Evolutionary conservation across 2,888 invertebrate species (phyloP).

Genomic region (Scrobipalpa costella): DNA sequence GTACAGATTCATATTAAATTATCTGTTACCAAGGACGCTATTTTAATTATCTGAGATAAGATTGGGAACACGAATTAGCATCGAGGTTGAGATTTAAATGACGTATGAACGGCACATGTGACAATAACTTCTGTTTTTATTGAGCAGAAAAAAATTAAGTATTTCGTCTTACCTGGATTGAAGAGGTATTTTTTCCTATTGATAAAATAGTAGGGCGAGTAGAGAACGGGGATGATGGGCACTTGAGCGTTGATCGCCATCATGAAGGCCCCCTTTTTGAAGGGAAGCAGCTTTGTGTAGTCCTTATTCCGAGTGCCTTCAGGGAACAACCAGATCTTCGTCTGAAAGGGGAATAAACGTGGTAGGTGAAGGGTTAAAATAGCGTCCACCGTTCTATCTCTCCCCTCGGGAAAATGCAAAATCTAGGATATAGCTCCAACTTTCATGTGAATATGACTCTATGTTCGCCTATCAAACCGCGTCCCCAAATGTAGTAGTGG

Average conservation of each 20-base stretch:
- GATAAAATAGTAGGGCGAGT: slow-evolving; percentile 83
- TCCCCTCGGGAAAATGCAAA: no score
- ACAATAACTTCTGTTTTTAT: neutral
- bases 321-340: slow-evolving; percentile 86
- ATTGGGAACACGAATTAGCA: no score
- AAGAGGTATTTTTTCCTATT: slow-evolving; percentile 69
- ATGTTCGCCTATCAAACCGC: no score
- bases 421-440: no score
- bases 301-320: slow-evolving; percentile 85
- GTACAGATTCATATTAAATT: no score
- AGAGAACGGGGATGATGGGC: slow-evolving; percentile 84
- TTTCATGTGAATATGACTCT: no score
- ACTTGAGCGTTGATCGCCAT: slow-evolving; percentile 85
- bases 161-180: slow-evolving; percentile 39
- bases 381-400: no score
- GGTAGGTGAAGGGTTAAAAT: no score
- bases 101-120: neutral
- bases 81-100: no score
- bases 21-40: no score
- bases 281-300: slow-evolving; percentile 79
- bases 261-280: slow-evolving; percentile 88
- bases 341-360: slow-evolving; percentile 55
- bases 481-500: no score
- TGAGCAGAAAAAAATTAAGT: neutral
- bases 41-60: no score